Conservation (phyloP, 2,888 invertebrate species). For the Prosopocoilus inquinatus region DNA sequence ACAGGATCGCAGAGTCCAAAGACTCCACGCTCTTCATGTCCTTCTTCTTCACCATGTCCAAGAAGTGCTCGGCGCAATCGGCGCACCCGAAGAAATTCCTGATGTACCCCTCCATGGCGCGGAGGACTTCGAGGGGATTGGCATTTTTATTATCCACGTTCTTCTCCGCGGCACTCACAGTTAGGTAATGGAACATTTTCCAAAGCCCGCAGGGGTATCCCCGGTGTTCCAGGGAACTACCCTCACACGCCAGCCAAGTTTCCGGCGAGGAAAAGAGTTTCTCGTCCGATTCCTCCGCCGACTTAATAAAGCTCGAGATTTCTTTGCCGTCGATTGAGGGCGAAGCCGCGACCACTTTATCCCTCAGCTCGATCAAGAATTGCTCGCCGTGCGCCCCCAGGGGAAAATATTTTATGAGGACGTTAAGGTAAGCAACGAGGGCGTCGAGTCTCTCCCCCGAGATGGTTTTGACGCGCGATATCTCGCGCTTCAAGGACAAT, state of each 20-base stretch:
- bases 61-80: slow-evolving; percentile 87
- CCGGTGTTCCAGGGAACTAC: slow-evolving; percentile 70
- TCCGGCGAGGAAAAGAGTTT: slow-evolving; percentile 57
- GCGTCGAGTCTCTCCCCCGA: slow-evolving; percentile 70
- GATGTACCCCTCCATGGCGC: slow-evolving; percentile 84
- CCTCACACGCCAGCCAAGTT: slow-evolving; percentile 79
- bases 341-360: slow-evolving; percentile 47
- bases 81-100: slow-evolving; percentile 91
- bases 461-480: slow-evolving; percentile 68
- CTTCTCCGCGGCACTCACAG: slow-evolving; percentile 68
- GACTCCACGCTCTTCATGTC: slow-evolving; percentile 68
- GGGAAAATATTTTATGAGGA: slow-evolving; percentile 78
- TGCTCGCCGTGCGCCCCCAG: slow-evolving; percentile 65
- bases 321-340: slow-evolving; percentile 59
- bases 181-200: slow-evolving; percentile 90
- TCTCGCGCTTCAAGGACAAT: slow-evolving; percentile 80
- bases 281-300: slow-evolving; percentile 54
- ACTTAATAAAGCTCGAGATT: slow-evolving; percentile 50
- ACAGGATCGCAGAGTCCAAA: slow-evolving; percentile 76
- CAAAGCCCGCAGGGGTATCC: slow-evolving; percentile 95
- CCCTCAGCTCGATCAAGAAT: slow-evolving; percentile 62
- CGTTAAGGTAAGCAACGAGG: slow-evolving; percentile 69
- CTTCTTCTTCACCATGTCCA: slow-evolving; percentile 74
- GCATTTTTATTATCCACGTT: slow-evolving; percentile 40
- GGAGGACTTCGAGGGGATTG: slow-evolving; percentile 69